Conservation (phyloP, 2,113 vertebrate species). For the Spea multiplicata region DNA sequence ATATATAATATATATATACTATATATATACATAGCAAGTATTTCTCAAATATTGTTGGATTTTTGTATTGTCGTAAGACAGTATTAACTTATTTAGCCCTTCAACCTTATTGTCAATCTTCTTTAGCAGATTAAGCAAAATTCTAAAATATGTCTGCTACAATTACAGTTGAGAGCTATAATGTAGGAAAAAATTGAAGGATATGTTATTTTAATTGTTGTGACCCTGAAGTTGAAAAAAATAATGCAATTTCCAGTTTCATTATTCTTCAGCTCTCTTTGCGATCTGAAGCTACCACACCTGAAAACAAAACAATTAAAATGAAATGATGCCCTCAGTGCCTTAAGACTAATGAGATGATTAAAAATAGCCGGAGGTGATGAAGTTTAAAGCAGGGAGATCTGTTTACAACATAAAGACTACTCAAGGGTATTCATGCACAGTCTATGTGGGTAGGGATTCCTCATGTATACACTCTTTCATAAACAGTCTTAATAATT, state of each 20-base stretch:
- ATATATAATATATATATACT: too few species aligned
- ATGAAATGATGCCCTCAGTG: slow-evolving; percentile 61
- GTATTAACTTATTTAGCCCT: not conserved
- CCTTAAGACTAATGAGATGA: slow-evolving; percentile 54
- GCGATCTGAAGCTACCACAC: slow-evolving; percentile 51
- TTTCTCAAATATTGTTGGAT: too few species aligned
- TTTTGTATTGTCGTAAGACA: not conserved
- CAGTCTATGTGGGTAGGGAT: slow-evolving; percentile 43
- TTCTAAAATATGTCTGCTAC: not conserved
- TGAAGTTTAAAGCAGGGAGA: slow-evolving; percentile 52
- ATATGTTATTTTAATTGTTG: slow-evolving; percentile 13
- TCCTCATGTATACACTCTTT: not conserved
- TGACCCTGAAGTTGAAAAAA: not conserved
- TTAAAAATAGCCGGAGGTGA: slow-evolving; percentile 59
- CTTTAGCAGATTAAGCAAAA: not conserved
- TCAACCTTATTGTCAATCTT: not conserved
- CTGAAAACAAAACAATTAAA: slow-evolving; percentile 71
- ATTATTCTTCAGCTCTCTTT: slow-evolving; percentile 35
- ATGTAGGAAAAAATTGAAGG: not conserved
- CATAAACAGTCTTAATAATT: too few species aligned
- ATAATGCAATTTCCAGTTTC: not conserved
- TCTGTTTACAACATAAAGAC: slow-evolving; percentile 59
- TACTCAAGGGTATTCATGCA: slow-evolving; percentile 52
- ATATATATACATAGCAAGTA: too few species aligned
- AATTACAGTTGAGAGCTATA: not conserved